These are phyloP conservation scores for Anseranas semipalmata DNA, from an alignment of 2,113 vertebrate genomes.

Conservation along the genomic window DNA sequence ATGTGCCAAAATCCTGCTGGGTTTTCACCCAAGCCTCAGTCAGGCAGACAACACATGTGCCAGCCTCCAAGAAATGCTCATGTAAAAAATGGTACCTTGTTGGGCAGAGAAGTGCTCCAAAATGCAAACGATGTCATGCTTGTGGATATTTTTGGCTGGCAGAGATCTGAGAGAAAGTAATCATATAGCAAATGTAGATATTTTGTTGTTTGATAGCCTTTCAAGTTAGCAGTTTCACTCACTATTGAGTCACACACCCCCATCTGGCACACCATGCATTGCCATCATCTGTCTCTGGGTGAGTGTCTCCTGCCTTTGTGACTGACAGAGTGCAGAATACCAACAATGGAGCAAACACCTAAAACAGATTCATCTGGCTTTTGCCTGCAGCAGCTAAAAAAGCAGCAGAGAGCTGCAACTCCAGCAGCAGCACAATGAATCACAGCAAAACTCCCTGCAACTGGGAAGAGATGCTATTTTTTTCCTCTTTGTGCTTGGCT, in stretches of 20 bases:
- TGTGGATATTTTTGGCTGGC: neutral
- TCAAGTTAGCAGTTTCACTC: neutral
- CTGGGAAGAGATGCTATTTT: neutral
- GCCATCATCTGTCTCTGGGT: neutral
- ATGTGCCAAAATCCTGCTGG: neutral
- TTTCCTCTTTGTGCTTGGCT: neutral
- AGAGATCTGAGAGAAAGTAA: conserved; percentile 10
- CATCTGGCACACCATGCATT: conserved; percentile 34
- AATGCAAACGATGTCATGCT: conserved; percentile 31
- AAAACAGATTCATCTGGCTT: conserved; percentile 47
- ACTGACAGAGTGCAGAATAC: neutral
- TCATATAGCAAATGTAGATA: neutral
- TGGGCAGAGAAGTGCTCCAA: neutral
- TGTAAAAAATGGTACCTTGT: neutral
- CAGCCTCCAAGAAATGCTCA: neutral
- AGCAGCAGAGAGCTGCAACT: neutral
- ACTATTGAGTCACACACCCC: neutral
- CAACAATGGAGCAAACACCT: conserved; percentile 15
- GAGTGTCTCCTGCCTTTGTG: neutral
- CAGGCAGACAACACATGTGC: neutral
- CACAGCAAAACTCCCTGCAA: neutral
- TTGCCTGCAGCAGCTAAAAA: conserved; percentile 48
- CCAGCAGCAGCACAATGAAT: neutral
- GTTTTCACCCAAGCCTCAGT: neutral
- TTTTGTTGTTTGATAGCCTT: conserved; percentile 1